Evolutionary conservation across 2,888 invertebrate genomes (phyloP).

Genomic region (Lasioglossum leucozonium): DNA sequence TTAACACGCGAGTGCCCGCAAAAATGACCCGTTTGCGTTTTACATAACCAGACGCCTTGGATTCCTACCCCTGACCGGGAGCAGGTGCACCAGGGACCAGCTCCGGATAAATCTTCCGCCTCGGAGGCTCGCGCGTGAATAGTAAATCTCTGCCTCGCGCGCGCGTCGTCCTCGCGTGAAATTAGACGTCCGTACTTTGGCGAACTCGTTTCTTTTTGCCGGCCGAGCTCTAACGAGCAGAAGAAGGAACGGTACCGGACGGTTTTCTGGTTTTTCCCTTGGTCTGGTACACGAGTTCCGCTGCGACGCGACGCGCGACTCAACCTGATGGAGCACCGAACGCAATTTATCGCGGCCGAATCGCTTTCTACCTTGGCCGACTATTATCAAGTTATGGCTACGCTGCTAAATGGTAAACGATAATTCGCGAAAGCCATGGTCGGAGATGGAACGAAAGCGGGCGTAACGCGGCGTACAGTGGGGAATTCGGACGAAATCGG

Average conservation of each 20-base stretch:
- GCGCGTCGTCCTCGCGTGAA: not conserved
- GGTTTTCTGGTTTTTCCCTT: slow-evolving; percentile 1
- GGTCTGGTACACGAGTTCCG: not conserved
- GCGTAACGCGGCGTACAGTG: too few species aligned
- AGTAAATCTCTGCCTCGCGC: not conserved
- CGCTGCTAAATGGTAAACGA: slow-evolving; percentile 56
- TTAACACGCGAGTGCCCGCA: not conserved
- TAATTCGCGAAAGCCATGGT: slow-evolving; percentile 60
- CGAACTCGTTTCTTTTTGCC: not conserved
- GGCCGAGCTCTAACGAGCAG: not conserved
- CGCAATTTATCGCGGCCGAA: not conserved
- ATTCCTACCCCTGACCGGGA: not conserved
- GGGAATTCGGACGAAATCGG: too few species aligned
- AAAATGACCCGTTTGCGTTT: slow-evolving; percentile 4
- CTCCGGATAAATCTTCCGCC: slow-evolving; percentile 2
- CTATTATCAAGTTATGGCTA: slow-evolving; percentile 44
- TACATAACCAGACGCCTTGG: slow-evolving; percentile 9
- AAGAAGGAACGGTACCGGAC: not conserved
- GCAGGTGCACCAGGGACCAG: not conserved
- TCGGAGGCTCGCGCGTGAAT: not conserved
- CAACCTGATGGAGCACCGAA: not conserved
- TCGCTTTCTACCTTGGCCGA: slow-evolving; percentile 44
- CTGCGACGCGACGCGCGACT: not conserved
- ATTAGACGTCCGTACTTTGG: not conserved
- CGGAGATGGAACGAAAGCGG: slow-evolving; percentile 62